Evolutionary conservation across 2,113 vertebrate genomes (phyloP).

Genomic region (Ailurus styani): DNA sequence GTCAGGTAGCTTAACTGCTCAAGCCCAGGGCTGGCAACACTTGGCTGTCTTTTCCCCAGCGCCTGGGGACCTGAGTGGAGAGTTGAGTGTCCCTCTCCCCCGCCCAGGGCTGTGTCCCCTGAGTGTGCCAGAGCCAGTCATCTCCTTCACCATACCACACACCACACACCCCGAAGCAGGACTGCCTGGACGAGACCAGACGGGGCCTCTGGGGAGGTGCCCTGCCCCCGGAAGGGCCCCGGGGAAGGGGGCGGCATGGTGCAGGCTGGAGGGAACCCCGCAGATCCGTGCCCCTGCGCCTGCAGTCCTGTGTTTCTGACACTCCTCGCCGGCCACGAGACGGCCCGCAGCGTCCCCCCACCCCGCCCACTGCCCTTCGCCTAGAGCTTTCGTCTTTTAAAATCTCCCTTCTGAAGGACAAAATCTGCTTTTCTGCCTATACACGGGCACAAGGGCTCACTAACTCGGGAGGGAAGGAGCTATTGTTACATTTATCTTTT

Average conservation of each 20-base stretch:
- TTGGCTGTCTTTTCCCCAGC: neutral
- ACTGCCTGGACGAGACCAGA: neutral
- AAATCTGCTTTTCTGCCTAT: neutral
- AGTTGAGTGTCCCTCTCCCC: neutral
- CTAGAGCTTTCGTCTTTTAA: neutral
- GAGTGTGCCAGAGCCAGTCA: neutral
- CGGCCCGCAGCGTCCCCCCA: fast-evolving
- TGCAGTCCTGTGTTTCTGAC: neutral
- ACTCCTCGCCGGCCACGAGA: neutral
- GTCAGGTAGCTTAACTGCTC: neutral
- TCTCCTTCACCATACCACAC: neutral
- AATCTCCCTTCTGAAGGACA: neutral
- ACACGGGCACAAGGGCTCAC: neutral
- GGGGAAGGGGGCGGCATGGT: neutral
- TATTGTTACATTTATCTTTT: neutral
- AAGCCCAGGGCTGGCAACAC: neutral
- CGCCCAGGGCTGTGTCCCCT: neutral
- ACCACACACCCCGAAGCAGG: neutral
- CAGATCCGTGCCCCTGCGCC: neutral
- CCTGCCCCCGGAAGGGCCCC: neutral
- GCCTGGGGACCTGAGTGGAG: neutral
- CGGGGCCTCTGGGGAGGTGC: neutral
- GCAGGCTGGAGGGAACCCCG: neutral
- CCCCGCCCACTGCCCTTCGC: neutral
- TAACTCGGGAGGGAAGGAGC: neutral